phyloP scores from a whole-genome alignment of 2,888 invertebrate species.

The Sipha maydis region DNA sequence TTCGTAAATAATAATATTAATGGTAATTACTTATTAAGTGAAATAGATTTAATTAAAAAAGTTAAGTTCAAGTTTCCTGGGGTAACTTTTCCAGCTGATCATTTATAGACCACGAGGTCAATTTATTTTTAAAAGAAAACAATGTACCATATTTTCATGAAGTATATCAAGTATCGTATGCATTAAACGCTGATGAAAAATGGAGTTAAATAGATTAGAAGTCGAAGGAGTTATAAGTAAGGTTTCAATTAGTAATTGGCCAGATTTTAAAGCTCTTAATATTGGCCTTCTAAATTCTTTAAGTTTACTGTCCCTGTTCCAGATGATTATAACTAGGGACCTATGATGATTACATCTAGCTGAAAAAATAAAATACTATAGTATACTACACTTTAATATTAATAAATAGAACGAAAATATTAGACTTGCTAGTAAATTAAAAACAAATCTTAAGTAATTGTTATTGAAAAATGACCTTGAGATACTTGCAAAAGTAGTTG shows the following conservation, averaged over 20 bases:
- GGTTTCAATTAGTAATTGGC: conserved; percentile 54
- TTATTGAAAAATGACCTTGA: no score
- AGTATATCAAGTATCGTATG: conserved; percentile 53
- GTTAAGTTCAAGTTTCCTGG: conserved; percentile 9
- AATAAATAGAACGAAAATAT: no score
- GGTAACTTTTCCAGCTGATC: neutral
- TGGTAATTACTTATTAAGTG: neutral
- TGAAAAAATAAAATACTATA: no score
- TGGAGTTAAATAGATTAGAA: conserved; percentile 11
- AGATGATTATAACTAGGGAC: no score
- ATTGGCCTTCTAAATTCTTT: no score
- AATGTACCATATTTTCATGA: conserved; percentile 39
- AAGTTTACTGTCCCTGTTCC: no score
- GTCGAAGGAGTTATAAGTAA: conserved; percentile 4
- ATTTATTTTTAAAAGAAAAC: conserved; percentile 33
- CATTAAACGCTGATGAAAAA: conserved; percentile 19
- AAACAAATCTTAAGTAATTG: no score
- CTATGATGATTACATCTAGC: no score
- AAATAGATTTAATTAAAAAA: neutral
- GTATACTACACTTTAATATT: no score
- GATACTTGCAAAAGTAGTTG: no score
- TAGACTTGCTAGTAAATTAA: no score
- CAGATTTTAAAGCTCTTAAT: no score
- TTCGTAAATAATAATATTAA: neutral
- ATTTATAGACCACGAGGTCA: neutral